phyloP scores from a whole-genome alignment of 1,140 invertebrate genomes.

The Achroia grisella region DNA sequence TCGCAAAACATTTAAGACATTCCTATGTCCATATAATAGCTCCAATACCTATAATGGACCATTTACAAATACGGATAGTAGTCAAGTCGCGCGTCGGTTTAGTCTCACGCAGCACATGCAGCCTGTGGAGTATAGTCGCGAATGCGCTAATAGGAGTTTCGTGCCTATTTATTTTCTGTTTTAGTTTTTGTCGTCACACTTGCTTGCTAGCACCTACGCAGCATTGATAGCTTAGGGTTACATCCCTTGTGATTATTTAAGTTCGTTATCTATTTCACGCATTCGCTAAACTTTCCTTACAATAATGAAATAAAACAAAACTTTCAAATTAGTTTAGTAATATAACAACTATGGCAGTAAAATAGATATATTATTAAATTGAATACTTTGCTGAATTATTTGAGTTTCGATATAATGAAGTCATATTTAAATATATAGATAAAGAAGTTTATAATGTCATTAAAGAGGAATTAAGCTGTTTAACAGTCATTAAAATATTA shows the following conservation, averaged over 20 bases:
- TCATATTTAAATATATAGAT: too few relatives aligned
- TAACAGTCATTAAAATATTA: constrained; percentile 27
- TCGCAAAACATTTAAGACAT: constrained; percentile 1
- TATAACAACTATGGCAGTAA: too few relatives aligned
- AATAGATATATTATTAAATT: too few relatives aligned
- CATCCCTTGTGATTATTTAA: neutral
- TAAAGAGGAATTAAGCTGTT: too few relatives aligned
- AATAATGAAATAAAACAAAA: too few relatives aligned
- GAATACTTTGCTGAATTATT: too few relatives aligned
- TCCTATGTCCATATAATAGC: constrained; percentile 7
- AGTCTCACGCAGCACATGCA: too few relatives aligned
- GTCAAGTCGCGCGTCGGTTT: constrained; percentile 20
- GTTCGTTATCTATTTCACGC: too few relatives aligned
- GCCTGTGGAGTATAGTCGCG: constrained; percentile 24
- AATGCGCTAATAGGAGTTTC: constrained; percentile 45
- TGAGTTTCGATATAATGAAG: too few relatives aligned
- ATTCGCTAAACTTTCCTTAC: too few relatives aligned
- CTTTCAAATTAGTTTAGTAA: too few relatives aligned
- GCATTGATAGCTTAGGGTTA: constrained; percentile 36
- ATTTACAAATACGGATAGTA: constrained; percentile 44
- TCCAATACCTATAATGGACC: constrained; percentile 34
- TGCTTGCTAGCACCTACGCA: constrained; percentile 43
- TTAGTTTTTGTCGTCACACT: constrained; percentile 50
- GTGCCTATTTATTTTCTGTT: constrained; percentile 48
- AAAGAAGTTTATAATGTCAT: too few relatives aligned